A percentile compares a stretch with the other conserved stretches of the same genome.
Evolutionary conservation across 2,888 invertebrate species (phyloP).

Genomic region (Choreutis nemorana): DNA sequence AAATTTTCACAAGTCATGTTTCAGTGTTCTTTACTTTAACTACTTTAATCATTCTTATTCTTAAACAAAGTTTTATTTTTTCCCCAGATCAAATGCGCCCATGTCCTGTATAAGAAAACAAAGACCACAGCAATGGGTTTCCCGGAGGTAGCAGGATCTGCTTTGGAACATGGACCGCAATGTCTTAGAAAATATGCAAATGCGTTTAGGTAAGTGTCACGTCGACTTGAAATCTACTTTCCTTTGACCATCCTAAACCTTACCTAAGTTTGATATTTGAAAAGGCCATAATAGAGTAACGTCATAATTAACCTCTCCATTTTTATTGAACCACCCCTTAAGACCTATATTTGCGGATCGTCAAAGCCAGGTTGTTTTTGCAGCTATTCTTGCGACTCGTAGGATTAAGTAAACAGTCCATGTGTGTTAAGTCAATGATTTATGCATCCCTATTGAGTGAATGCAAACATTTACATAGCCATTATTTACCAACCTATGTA

Average conservation of each 20-base stretch:
- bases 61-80: constrained; percentile 9
- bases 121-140: constrained; percentile 81
- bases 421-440: too few species aligned
- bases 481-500: not conserved
- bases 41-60: too few species aligned
- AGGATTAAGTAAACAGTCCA: too few species aligned
- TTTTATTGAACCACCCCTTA: not conserved
- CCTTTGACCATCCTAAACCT: too few species aligned
- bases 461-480: constrained; percentile 2
- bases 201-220: constrained; percentile 64
- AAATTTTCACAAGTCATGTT: not conserved
- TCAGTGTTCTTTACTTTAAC: too few species aligned
- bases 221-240: too few species aligned
- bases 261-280: too few species aligned
- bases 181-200: constrained; percentile 70
- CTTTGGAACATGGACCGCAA: constrained; percentile 80
- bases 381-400: constrained; percentile 1
- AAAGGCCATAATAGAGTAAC: not conserved
- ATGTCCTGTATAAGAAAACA: constrained; percentile 78
- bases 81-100: constrained; percentile 81
- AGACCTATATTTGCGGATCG: not conserved
- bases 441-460: too few species aligned
- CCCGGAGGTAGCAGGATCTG: constrained; percentile 84
- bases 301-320: not conserved
- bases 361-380: constrained; percentile 1